phyloP scores from a whole-genome alignment of 2,797 vertebrate genomes.

The Pygocentrus nattereri region DNA sequence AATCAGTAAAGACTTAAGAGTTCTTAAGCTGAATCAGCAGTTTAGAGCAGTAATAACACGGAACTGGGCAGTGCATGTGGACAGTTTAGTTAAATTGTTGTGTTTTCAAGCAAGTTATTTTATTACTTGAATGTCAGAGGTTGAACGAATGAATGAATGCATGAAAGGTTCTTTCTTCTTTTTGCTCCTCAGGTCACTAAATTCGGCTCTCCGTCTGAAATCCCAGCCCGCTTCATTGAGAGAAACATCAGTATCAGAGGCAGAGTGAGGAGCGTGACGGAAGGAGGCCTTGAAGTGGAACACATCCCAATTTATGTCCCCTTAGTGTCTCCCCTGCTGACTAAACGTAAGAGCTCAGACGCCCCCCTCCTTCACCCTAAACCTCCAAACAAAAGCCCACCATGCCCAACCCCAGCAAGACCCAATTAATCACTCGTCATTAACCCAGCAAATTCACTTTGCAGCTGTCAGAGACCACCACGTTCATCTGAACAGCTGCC shows the following conservation, averaged over 20 bases:
- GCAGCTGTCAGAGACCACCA: constrained; percentile 38
- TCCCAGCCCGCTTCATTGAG: constrained; percentile 88
- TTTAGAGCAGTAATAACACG: not conserved
- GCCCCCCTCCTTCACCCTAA: not conserved
- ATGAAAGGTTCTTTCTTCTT: not conserved
- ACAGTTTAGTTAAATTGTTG: no score
- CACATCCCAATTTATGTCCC: constrained; percentile 90
- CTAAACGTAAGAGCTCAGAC: constrained; percentile 77
- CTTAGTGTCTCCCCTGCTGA: constrained; percentile 79
- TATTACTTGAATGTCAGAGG: not conserved
- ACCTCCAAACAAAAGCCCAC: not conserved
- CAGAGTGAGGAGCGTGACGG: constrained; percentile 81
- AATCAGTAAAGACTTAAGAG: no score
- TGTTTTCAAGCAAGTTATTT: not conserved
- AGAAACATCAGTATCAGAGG: constrained; percentile 89
- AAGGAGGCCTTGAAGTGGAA: constrained; percentile 87
- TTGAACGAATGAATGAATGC: not conserved
- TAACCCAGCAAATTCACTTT: constrained; percentile 23
- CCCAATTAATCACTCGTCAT: constrained; percentile 1
- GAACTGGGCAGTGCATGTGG: no score
- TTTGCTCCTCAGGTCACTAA: constrained; percentile 77
- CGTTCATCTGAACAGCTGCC: constrained; percentile 41
- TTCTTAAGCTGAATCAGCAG: not conserved
- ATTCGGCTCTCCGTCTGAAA: constrained; percentile 84
- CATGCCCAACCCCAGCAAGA: not conserved